Evolutionary conservation across 2,888 invertebrate genomes (phyloP).

Genomic region (Eristalis pertinax): DNA sequence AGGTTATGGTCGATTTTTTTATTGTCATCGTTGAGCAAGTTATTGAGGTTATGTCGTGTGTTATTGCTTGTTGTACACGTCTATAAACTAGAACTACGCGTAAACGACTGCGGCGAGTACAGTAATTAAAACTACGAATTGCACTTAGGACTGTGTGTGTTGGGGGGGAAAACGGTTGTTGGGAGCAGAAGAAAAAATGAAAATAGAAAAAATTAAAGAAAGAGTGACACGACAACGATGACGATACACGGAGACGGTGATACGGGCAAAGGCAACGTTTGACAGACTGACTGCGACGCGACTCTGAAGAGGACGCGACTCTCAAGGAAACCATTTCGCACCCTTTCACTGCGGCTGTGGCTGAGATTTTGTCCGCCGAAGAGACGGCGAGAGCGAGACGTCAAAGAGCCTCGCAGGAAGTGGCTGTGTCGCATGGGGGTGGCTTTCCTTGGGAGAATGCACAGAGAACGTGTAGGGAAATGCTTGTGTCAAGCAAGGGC

Average conservation of each 20-base stretch:
- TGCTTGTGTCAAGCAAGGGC: too few relatives aligned
- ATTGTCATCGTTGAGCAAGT: conserved; percentile 37
- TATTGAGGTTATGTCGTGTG: conserved; percentile 38
- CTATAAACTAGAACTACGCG: conserved; percentile 3
- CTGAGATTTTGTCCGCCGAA: background rate
- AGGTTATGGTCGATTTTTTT: conserved; percentile 29
- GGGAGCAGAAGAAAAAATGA: background rate
- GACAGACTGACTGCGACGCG: conserved; percentile 25
- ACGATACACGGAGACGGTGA: conserved; percentile 24
- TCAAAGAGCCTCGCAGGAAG: background rate
- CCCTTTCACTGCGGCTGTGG: conserved; percentile 25
- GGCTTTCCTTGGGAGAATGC: background rate
- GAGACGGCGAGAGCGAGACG: conserved; percentile 1
- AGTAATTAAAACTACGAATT: conserved; percentile 36
- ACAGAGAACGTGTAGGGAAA: too few relatives aligned
- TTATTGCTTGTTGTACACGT: conserved; percentile 28
- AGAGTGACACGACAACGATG: conserved; percentile 20
- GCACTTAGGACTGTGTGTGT: conserved; percentile 41
- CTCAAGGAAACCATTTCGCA: conserved; percentile 19
- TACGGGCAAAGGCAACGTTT: conserved; percentile 36
- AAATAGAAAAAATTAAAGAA: conserved; percentile 9
- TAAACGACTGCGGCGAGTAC: background rate
- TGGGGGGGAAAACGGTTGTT: background rate
- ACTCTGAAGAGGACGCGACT: conserved; percentile 18
- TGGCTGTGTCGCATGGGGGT: background rate